phyloP scores from a whole-genome alignment of 2,113 vertebrate species.

The Vanacampus margaritifer region DNA sequence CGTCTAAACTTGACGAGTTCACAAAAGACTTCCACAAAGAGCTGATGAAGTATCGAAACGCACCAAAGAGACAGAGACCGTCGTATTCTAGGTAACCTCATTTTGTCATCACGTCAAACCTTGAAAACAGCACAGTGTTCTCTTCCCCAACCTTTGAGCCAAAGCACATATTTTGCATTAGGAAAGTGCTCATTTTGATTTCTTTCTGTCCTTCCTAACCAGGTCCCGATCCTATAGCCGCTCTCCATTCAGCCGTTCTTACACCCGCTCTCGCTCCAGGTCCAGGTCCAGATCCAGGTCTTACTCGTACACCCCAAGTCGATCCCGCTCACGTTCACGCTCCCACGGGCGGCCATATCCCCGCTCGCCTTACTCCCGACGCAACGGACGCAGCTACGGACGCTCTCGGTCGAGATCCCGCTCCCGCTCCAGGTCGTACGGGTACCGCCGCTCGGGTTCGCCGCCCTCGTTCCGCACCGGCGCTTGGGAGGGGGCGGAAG shows the following conservation, averaged over 20 bases:
- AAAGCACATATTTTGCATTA: neutral
- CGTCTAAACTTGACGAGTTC: constrained; percentile 98
- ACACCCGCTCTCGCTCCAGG: constrained; percentile 86
- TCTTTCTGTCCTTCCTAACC: constrained; percentile 24
- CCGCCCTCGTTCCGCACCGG: constrained; percentile 74
- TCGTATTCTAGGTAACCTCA: constrained; percentile 91
- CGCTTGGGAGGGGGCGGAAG: constrained; percentile 55
- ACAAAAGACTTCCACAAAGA: constrained; percentile 99
- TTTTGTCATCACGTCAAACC: neutral
- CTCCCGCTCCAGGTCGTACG: constrained; percentile 80
- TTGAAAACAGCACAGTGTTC: too few relatives aligned
- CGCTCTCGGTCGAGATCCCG: constrained; percentile 59
- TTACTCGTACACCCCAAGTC: constrained; percentile 75
- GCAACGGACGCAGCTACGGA: constrained; percentile 73
- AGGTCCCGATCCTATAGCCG: constrained; percentile 95
- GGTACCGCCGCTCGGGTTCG: constrained; percentile 87
- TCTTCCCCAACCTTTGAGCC: neutral
- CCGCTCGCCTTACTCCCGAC: constrained; percentile 82
- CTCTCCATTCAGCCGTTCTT: constrained; percentile 86
- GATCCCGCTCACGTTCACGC: constrained; percentile 75
- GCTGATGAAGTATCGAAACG: constrained; percentile 97
- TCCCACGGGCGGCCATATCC: constrained; percentile 91
- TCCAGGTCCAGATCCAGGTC: constrained; percentile 81
- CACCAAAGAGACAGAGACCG: constrained; percentile 90
- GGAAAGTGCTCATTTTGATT: neutral